Evolutionary conservation across 2,797 vertebrate genomes (phyloP).

Genomic region (Karalla daura): DNA sequence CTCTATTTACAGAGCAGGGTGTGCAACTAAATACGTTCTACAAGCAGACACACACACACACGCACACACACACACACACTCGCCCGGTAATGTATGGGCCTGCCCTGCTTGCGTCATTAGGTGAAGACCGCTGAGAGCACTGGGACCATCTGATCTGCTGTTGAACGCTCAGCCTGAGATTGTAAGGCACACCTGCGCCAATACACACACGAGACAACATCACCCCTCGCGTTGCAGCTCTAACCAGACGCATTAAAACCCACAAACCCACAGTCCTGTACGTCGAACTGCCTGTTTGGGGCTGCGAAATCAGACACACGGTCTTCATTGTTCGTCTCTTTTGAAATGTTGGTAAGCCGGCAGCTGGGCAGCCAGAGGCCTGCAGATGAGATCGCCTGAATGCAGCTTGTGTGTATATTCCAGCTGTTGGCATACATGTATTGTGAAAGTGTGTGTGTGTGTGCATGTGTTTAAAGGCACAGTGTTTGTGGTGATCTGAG

Average conservation of each 20-base stretch:
- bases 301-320: conserved; percentile 9
- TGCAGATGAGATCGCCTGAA: conserved; percentile 25
- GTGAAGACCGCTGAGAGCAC: conserved; percentile 19
- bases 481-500: background rate
- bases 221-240: background rate
- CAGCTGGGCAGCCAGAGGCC: conserved; percentile 17
- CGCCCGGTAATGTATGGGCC: conserved; percentile 25
- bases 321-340: conserved; percentile 20
- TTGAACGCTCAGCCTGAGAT: conserved; percentile 1
- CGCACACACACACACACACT: conserved; percentile 16
- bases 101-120: conserved; percentile 33
- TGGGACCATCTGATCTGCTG: conserved; percentile 5
- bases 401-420: background rate
- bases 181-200: background rate
- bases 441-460: background rate
- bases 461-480: conserved; percentile 3
- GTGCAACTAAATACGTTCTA: background rate
- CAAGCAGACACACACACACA: background rate
- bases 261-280: background rate
- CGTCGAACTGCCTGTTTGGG: background rate
- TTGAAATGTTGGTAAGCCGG: conserved; percentile 25
- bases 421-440: conserved; percentile 17
- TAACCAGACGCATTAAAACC: conserved; percentile 9
- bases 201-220: background rate
- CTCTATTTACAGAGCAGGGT: conserved; percentile 19